Evolutionary conservation across 92 coral and sea anemone species (phyloP), one percentile per base, ranked within the genome.

Genomic region (Pocillopora meandrina): DNA sequence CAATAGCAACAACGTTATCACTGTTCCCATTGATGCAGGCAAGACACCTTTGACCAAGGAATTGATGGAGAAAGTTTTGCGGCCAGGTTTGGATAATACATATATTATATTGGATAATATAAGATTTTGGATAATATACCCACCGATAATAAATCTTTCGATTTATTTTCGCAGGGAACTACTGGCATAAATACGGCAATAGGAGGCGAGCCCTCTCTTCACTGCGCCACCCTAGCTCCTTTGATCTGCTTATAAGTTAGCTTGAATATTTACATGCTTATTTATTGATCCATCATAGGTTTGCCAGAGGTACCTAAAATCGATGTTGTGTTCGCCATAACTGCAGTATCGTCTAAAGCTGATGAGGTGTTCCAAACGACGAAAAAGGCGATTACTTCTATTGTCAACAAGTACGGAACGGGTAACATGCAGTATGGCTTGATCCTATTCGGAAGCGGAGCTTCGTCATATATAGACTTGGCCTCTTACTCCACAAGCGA

Each of bases 261-360:
- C 4, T n/a, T 74, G 1, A 10, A 23, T 75, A 62, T 21, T 12
- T 15, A 23, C 12, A 81, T 20, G 58, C 8, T n/a, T 36, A 12
- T 57, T 81, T 31, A 26, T 34, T 69, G 10, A 1, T 10, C 55
- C 56, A 42, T n/a, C 52, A 61, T 73, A 12, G 74, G 86, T 66
- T 49, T 63, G 19, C 86, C 86, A 2, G 69, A 47, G 9, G 80
- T 74, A 17, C 93, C 93, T 6, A 70, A 87, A 56, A 85, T 93
- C 26, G 93, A 93, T 62, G 86, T 93, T 18, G 85, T 83, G 47
- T 78, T 93, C 67, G 96, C 96, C 7, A 61, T 93, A n/a, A 90
- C 92, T 31, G 86, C 96, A 60, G 83, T 85, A 13, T 87, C 96
- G 55, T 92, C 92, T 21, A 67, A 42, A 4, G 87, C 92, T 35